Conservation (phyloP, 2,888 invertebrate genomes). For the Gymnocheta viridis region DNA sequence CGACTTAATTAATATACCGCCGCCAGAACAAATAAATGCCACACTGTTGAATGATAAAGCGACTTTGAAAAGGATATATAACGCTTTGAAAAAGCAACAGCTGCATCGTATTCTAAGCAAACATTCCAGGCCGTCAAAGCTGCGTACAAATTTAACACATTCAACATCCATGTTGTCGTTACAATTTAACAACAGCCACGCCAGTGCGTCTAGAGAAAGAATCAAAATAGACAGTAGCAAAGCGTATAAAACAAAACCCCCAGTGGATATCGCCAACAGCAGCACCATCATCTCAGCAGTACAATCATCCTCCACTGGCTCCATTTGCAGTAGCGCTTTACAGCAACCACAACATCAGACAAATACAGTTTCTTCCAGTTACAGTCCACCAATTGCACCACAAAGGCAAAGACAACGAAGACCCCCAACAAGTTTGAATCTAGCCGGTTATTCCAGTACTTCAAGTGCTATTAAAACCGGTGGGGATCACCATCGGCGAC, state of each 20-base stretch:
- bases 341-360: neutral
- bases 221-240: neutral
- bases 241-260: neutral
- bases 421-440: constrained; percentile 72
- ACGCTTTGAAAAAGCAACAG: constrained; percentile 79
- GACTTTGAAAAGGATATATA: constrained; percentile 84
- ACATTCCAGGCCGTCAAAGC: constrained; percentile 74
- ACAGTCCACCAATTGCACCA: neutral
- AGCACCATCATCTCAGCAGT: neutral
- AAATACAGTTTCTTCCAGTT: neutral
- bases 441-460: constrained; percentile 29
- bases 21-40: constrained; percentile 86
- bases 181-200: constrained; percentile 65
- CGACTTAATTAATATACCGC: constrained; percentile 77
- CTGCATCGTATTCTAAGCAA: constrained; percentile 77
- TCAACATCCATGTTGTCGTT: constrained; percentile 74
- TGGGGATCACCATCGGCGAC: neutral
- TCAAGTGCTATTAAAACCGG: constrained; percentile 14
- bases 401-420: constrained; percentile 71
- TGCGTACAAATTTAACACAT: constrained; percentile 71
- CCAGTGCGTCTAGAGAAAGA: neutral
- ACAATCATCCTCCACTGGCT: neutral
- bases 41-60: constrained; percentile 89
- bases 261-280: neutral
- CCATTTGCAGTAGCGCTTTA: neutral